Conservation (phyloP, 2,888 invertebrate genomes). For the Arctia plantaginis region DNA sequence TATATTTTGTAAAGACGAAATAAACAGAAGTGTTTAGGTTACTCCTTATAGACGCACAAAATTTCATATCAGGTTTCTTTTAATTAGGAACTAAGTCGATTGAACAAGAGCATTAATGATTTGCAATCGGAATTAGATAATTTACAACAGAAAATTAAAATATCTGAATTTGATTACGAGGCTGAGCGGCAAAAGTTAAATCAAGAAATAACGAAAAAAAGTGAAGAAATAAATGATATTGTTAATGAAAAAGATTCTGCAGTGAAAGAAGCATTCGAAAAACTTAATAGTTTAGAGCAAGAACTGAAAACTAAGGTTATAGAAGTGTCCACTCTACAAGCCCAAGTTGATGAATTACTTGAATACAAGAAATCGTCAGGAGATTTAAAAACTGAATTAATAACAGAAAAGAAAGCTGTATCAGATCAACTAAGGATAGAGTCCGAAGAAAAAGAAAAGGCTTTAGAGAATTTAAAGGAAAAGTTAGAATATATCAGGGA, state of each 20-base stretch:
- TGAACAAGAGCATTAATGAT: slow-evolving; percentile 59
- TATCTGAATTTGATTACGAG: slow-evolving; percentile 58
- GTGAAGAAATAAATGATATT: slow-evolving; percentile 57
- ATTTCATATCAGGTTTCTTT: slow-evolving; percentile 44
- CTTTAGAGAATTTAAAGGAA: slow-evolving; percentile 44
- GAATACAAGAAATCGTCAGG: slow-evolving; percentile 48
- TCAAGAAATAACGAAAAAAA: slow-evolving; percentile 59
- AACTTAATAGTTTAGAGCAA: slow-evolving; percentile 55
- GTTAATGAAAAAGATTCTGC: slow-evolving; percentile 65
- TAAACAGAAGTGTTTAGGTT: background rate
- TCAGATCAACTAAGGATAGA: slow-evolving; percentile 46
- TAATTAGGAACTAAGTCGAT: slow-evolving; percentile 69
- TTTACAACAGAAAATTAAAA: slow-evolving; percentile 62
- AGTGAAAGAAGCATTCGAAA: slow-evolving; percentile 61
- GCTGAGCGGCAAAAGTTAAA: slow-evolving; percentile 60
- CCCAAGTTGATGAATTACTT: slow-evolving; percentile 55
- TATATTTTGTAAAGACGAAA: background rate
- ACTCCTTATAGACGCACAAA: slow-evolving; percentile 13
- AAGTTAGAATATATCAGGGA: slow-evolving; percentile 50
- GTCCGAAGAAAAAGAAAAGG: slow-evolving; percentile 41
- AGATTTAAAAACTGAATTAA: slow-evolving; percentile 39
- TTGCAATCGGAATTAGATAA: slow-evolving; percentile 67
- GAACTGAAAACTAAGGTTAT: slow-evolving; percentile 58
- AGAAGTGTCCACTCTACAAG: slow-evolving; percentile 55
- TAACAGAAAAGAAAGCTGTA: slow-evolving; percentile 49